Evolutionary conservation across 2,888 invertebrate genomes (phyloP).

Genomic region (Acholoe squamosa): DNA sequence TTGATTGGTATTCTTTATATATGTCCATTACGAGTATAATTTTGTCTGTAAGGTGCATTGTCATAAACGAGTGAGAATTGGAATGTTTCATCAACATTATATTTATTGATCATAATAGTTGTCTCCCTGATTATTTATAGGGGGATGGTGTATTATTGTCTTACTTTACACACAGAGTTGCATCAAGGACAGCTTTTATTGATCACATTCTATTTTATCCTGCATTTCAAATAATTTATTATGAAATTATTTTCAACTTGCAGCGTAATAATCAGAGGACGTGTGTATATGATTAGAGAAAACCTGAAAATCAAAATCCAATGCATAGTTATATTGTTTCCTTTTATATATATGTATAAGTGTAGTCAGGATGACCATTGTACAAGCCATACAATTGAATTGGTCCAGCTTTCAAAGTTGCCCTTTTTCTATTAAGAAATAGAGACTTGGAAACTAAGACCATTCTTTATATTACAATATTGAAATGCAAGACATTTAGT

Average conservation of each 20-base stretch:
- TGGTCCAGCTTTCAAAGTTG: neutral
- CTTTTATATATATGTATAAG: neutral
- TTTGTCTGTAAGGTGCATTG: conserved; percentile 27
- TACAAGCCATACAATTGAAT: neutral
- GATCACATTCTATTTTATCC: neutral
- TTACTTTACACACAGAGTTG: neutral
- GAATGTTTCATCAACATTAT: conserved; percentile 3
- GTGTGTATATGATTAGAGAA: neutral
- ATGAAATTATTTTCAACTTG: conserved; percentile 12
- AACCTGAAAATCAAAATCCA: conserved; percentile 27
- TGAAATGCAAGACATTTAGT: neutral
- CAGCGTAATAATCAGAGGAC: neutral
- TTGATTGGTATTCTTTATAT: conserved; percentile 24
- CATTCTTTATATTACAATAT: neutral
- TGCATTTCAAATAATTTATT: conserved; percentile 15
- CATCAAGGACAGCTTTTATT: neutral
- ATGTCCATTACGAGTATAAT: neutral
- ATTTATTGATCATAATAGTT: neutral
- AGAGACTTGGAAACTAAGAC: neutral
- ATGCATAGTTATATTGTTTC: neutral
- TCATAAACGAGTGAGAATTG: neutral
- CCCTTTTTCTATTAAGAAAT: neutral
- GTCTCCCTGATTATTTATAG: conserved; percentile 14
- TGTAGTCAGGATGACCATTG: neutral
- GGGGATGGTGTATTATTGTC: neutral